Evolutionary conservation across 2,888 invertebrate genomes (phyloP).

Genomic region (Drosophila phalerata): DNA sequence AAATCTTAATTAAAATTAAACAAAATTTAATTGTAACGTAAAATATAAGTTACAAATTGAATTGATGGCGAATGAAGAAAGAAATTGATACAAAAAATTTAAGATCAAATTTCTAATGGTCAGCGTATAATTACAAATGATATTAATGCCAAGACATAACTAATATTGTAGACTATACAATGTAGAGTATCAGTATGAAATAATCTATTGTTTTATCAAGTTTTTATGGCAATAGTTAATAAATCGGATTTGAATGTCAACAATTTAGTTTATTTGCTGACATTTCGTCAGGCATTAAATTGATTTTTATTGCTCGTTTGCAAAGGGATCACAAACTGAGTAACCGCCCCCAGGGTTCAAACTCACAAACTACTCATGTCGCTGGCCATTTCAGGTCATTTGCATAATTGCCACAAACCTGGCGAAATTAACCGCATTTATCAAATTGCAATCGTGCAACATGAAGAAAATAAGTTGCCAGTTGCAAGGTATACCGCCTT

Average conservation of each 20-base stretch:
- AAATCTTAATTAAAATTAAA: no score
- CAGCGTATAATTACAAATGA: not conserved
- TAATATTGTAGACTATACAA: no score
- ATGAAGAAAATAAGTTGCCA: conserved; percentile 18
- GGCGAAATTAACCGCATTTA: conserved; percentile 70
- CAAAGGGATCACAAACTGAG: conserved; percentile 9
- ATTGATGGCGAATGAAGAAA: no score
- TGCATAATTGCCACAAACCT: conserved; percentile 70
- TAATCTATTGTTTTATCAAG: conserved; percentile 1
- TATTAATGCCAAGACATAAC: not conserved
- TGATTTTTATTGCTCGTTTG: conserved; percentile 47
- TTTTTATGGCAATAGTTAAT: conserved; percentile 2
- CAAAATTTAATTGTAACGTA: no score
- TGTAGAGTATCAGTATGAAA: conserved; percentile 10
- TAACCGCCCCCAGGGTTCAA: not conserved
- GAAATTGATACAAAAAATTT: no score
- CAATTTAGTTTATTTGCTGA: conserved; percentile 39
- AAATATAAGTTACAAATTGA: no score
- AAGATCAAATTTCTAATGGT: no score
- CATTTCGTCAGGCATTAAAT: conserved; percentile 47
- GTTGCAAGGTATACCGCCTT: conserved; percentile 7
- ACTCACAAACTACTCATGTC: conserved; percentile 8
- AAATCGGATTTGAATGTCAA: conserved; percentile 10
- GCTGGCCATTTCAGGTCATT: conserved; percentile 42
- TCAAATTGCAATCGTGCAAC: conserved; percentile 52